Conservation (phyloP, 2,797 vertebrate species). For the Pantherophis vulpinus region DNA sequence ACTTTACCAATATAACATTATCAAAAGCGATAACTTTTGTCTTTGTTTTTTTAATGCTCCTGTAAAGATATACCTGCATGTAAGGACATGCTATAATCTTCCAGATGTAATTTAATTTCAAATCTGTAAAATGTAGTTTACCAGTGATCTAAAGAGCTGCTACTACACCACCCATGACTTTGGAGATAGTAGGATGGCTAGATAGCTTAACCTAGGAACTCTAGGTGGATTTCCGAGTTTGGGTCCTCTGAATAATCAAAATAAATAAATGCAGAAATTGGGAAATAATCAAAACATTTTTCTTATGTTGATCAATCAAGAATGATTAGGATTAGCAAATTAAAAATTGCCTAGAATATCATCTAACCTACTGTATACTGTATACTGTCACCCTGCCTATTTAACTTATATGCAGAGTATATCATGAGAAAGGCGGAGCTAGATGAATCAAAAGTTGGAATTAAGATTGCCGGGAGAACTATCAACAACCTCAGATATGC, state of each 20-base stretch:
- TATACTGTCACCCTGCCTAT: too few relatives aligned
- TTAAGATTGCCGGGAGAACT: too few relatives aligned
- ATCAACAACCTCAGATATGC: too few relatives aligned
- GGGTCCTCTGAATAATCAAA: background rate
- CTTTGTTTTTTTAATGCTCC: background rate
- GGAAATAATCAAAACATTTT: background rate
- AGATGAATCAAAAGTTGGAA: too few relatives aligned
- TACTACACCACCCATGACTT: background rate
- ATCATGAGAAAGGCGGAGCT: too few relatives aligned
- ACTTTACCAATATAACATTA: background rate
- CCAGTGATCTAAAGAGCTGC: background rate
- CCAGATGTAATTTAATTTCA: background rate
- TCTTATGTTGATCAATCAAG: background rate
- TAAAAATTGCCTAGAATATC: slow-evolving; percentile 33
- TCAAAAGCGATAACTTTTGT: background rate
- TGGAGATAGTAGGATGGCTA: background rate
- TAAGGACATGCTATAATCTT: background rate
- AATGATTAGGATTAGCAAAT: background rate
- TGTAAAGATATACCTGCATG: background rate
- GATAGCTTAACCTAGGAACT: background rate
- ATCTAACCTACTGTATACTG: slow-evolving; percentile 16
- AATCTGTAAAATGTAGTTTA: background rate
- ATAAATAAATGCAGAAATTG: background rate
- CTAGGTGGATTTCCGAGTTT: background rate
- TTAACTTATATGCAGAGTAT: too few relatives aligned